Evolutionary conservation across 2,797 vertebrate genomes (phyloP).

Genomic region (Hippoglossus hippoglossus): DNA sequence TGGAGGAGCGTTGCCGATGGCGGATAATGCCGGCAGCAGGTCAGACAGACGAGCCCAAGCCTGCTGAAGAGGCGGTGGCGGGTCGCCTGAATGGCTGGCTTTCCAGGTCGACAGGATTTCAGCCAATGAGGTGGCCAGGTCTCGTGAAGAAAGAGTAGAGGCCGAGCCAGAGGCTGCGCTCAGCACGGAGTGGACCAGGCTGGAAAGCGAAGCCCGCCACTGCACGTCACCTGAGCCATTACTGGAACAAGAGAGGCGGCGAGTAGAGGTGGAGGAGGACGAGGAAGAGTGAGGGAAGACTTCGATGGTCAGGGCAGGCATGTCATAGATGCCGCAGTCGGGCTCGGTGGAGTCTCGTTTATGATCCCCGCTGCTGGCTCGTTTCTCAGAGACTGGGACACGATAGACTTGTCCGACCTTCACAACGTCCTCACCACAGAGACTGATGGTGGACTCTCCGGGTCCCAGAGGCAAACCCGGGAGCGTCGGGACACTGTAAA

Average conservation of each 20-base stretch:
- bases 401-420: constrained; percentile 76
- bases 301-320: constrained; percentile 85
- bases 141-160: constrained; percentile 72
- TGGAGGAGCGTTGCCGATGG: constrained; percentile 72
- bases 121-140: constrained; percentile 82
- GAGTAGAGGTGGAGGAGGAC: constrained; percentile 77
- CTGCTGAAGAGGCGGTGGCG: constrained; percentile 81
- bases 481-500: constrained; percentile 86
- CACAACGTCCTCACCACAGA: constrained; percentile 59
- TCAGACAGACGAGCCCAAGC: constrained; percentile 83
- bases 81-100: constrained; percentile 77
- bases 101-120: constrained; percentile 87
- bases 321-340: constrained; percentile 88
- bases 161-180: constrained; percentile 61
- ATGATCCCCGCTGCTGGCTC: constrained; percentile 58
- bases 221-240: constrained; percentile 84
- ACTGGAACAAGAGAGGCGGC: constrained; percentile 84
- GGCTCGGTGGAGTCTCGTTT: constrained; percentile 69
- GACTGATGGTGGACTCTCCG: constrained; percentile 59
- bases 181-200: constrained; percentile 79
- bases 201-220: constrained; percentile 79
- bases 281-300: constrained; percentile 74
- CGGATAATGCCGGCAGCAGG: constrained; percentile 80
- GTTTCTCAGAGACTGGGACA: constrained; percentile 77
- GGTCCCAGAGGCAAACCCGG: constrained; percentile 77